These are phyloP conservation scores for Halictus ligatus DNA, from an alignment of 2,888 invertebrate species.

Conservation along the genomic window DNA sequence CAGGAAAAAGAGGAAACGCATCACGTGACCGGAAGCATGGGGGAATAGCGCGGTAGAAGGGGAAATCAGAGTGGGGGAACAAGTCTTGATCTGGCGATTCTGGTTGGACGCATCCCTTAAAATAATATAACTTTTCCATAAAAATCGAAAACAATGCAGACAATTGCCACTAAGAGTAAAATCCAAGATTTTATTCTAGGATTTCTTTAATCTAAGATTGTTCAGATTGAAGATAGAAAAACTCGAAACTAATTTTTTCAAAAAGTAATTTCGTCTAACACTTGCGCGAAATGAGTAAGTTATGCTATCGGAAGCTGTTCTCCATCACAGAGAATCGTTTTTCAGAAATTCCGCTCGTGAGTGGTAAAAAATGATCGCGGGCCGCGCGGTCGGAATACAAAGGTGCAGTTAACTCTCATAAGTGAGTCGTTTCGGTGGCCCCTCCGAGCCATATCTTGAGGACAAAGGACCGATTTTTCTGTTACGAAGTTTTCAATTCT, in stretches of 20 bases:
- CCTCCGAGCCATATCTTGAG: conserved; percentile 50
- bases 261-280: neutral
- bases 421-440: conserved; percentile 48
- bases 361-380: conserved; percentile 39
- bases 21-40: too few species aligned
- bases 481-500: conserved; percentile 57
- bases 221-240: neutral
- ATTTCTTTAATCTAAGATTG: neutral
- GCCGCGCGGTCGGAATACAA: conserved; percentile 55
- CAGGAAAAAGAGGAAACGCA: too few species aligned
- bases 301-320: neutral
- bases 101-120: neutral
- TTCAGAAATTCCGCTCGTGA: neutral
- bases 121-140: neutral
- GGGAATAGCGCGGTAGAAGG: too few species aligned
- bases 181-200: neutral
- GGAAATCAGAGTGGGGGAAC: too few species aligned
- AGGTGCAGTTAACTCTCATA: conserved; percentile 55
- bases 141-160: neutral
- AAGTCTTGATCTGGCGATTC: too few species aligned
- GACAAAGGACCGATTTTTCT: conserved; percentile 60
- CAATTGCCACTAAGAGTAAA: neutral
- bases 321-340: neutral
- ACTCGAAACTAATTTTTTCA: neutral
- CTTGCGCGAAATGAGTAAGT: neutral